A percentile compares a stretch with the other conserved stretches of the same genome.
Evolutionary conservation across 2,113 vertebrate genomes (phyloP).

Genomic region (Xyliphius kryptos): DNA sequence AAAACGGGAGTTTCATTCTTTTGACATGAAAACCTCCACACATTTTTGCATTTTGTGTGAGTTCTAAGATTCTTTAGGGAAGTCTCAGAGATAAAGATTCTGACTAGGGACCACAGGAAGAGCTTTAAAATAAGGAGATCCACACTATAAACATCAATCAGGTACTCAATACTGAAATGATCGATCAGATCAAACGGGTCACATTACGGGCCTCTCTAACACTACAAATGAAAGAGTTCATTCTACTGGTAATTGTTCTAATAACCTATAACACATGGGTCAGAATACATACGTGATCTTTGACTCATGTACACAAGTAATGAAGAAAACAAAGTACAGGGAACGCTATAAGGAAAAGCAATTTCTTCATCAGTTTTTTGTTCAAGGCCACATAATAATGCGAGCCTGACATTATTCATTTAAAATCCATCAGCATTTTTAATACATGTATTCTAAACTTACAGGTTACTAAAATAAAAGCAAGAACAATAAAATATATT

Average conservation of each 20-base stretch:
- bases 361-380: slow-evolving; percentile 70
- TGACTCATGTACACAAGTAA: slow-evolving; percentile 52
- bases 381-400: slow-evolving; percentile 64
- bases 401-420: slow-evolving; percentile 60
- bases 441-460: slow-evolving; percentile 65
- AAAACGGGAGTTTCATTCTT: no score
- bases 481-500: slow-evolving; percentile 62
- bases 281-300: slow-evolving; percentile 36
- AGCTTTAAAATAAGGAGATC: slow-evolving; percentile 13
- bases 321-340: slow-evolving; percentile 51
- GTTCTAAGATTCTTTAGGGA: background rate
- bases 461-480: slow-evolving; percentile 69
- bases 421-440: slow-evolving; percentile 55
- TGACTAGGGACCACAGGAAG: background rate
- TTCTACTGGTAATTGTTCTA: slow-evolving; percentile 53
- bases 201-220: slow-evolving; percentile 40
- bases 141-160: slow-evolving; percentile 16
- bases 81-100: background rate
- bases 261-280: slow-evolving; percentile 44
- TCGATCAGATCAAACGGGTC: slow-evolving; percentile 30
- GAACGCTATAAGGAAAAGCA: slow-evolving; percentile 58
- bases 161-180: slow-evolving; percentile 35
- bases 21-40: no score
- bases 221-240: slow-evolving; percentile 44
- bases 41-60: background rate